phyloP scores from a whole-genome alignment of 2,797 vertebrate species.

The Aldrovandia affinis region DNA sequence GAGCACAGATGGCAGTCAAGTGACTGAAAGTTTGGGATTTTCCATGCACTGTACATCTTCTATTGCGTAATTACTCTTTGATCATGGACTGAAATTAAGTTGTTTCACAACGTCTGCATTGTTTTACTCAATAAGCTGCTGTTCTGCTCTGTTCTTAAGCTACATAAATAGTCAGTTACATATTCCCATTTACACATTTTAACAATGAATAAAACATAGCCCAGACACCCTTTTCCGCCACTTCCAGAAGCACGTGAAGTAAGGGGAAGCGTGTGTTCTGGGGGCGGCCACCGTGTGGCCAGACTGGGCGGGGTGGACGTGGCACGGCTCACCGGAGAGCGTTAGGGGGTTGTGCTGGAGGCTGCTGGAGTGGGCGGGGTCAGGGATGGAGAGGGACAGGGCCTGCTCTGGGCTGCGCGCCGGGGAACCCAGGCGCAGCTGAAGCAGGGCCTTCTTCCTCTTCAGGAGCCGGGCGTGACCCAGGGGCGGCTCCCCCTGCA shows the following conservation, averaged over 20 bases:
- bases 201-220: neutral
- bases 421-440: constrained; percentile 54
- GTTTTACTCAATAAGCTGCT: neutral
- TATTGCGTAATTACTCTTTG: neutral
- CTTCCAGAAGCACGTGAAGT: too few relatives aligned
- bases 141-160: neutral
- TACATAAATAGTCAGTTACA: neutral
- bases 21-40: neutral
- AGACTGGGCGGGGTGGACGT: neutral
- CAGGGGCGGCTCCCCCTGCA: constrained; percentile 31
- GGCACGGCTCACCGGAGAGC: constrained; percentile 66
- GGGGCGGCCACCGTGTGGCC: neutral
- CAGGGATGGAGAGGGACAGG: constrained; percentile 36
- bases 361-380: constrained; percentile 37
- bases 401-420: constrained; percentile 41
- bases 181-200: neutral
- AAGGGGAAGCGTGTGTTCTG: neutral
- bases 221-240: too few relatives aligned
- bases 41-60: neutral
- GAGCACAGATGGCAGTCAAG: too few relatives aligned
- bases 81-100: neutral
- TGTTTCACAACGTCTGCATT: too few relatives aligned
- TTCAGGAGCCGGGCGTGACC: constrained; percentile 59
- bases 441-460: constrained; percentile 70
- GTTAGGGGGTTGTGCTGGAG: constrained; percentile 56